phyloP scores from a whole-genome alignment of 2,113 vertebrate genomes.

The Paracanthobrama guichenoti region DNA sequence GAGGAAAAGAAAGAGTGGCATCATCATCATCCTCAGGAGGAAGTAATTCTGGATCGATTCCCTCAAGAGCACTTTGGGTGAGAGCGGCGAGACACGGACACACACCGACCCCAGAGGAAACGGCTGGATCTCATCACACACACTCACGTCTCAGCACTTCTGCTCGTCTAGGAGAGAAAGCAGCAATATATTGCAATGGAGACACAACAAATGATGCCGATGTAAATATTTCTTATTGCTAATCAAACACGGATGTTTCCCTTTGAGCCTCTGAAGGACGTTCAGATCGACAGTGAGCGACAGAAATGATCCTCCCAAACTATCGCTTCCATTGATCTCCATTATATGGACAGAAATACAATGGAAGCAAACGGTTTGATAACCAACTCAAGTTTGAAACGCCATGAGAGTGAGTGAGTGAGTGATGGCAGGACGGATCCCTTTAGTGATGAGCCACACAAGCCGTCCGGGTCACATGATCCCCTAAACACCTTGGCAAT shows the following conservation, averaged over 20 bases:
- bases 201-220: background rate
- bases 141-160: no score
- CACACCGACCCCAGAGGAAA: background rate
- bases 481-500: conserved; percentile 67
- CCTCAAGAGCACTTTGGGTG: conserved; percentile 80
- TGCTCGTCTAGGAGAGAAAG: no score
- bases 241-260: conserved; percentile 33
- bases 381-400: no score
- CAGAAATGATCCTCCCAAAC: no score
- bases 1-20: conserved; percentile 49
- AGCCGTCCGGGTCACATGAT: conserved; percentile 57
- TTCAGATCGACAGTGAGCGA: no score
- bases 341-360: no score
- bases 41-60: conserved; percentile 64
- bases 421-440: no score
- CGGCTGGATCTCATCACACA: background rate
- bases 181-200: no score
- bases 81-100: conserved; percentile 71
- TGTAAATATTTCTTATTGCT: conserved; percentile 50
- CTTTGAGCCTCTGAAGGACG: background rate
- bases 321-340: no score
- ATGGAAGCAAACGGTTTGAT: no score
- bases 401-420: no score
- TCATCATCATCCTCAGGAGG: conserved; percentile 10
- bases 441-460: background rate